Evolutionary conservation across 2,888 invertebrate species (phyloP).

Genomic region (Ferdinandea cuprea): DNA sequence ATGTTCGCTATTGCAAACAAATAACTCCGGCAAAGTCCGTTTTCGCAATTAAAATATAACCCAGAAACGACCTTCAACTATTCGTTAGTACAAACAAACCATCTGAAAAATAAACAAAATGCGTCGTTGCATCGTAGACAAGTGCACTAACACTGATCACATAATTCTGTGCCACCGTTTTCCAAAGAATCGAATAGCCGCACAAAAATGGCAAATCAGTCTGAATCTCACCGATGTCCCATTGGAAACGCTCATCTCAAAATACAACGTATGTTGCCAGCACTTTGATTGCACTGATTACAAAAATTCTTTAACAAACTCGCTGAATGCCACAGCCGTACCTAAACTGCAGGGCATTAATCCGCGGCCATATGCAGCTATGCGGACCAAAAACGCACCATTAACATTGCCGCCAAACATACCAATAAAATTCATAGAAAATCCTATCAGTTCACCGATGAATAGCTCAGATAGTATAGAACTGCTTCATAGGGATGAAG

Average conservation of each 20-base stretch:
- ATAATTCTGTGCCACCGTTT: constrained; percentile 59
- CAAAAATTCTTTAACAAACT: constrained; percentile 27
- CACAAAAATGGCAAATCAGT: constrained; percentile 57
- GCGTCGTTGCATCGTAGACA: constrained; percentile 64
- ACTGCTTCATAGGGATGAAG: constrained; percentile 50
- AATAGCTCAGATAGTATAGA: constrained; percentile 75
- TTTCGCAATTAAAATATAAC: not conserved
- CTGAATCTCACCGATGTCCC: constrained; percentile 37
- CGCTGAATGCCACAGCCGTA: constrained; percentile 38
- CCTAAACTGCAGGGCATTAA: constrained; percentile 43
- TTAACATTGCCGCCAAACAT: not conserved
- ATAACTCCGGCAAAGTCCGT: constrained; percentile 5
- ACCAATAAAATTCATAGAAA: not conserved
- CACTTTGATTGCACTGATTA: constrained; percentile 65
- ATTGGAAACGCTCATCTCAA: constrained; percentile 54
- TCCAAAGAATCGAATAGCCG: constrained; percentile 41
- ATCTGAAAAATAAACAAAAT: constrained; percentile 10
- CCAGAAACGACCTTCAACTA: not conserved
- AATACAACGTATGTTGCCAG: constrained; percentile 51
- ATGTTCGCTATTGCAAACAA: constrained; percentile 2
- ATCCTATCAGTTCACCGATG: not conserved
- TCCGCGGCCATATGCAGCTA: constrained; percentile 16
- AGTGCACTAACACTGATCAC: constrained; percentile 57
- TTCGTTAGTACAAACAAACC: not conserved
- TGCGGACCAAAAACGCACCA: constrained; percentile 5